Evolutionary conservation across 2,113 vertebrate genomes (phyloP), one percentile per base, ranked within the genome.

Genomic region (Seriola rivoliana): DNA sequence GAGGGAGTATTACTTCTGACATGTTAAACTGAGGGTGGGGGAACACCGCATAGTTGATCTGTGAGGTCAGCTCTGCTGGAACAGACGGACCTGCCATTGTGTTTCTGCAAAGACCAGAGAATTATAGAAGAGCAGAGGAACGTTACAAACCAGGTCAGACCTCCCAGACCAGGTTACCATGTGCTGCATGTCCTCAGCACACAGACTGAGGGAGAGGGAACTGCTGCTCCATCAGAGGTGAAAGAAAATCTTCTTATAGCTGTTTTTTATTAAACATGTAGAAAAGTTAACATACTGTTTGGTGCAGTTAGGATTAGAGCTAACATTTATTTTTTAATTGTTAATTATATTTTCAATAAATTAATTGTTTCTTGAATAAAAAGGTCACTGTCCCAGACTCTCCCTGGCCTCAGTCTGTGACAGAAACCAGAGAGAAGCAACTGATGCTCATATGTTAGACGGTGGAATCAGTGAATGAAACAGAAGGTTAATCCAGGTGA

Each of bases 11-110:
- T 60, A 36, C 23, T 72, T 84, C 42, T 13, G 48, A 73, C 38
- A 14, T n/a, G 29, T 66, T 50, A 29, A 38, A 73, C 57, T 50
- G 1, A 34, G 62, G 73, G 73, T 19, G 72, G 78, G 44, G 78
- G 34, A 44, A 32, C 29, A 38, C 5, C 36, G 29, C 72, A 72
- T 77, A 46, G 25, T 76, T 77, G 25, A 60, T 54, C 25, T 46
- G 46, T 71, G 59, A 67, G 54, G 21, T 76, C 40, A 80, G 29
- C 23, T 46, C 6, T 25, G 1, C 40, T 54, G 23, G 8, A 74
- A 29, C 40, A 16, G 6, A 54, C 5, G 10, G 46, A 50, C 12
- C 5, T 8, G 19, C 4, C 32, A 19, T 48, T 5, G 13, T 48
- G 5, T 52, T 52, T 52, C 19, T 52, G 19, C 50, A 48, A 42